Conservation (phyloP, 53 echinoderm and acorn worm species). For the Crossaster papposus region DNA sequence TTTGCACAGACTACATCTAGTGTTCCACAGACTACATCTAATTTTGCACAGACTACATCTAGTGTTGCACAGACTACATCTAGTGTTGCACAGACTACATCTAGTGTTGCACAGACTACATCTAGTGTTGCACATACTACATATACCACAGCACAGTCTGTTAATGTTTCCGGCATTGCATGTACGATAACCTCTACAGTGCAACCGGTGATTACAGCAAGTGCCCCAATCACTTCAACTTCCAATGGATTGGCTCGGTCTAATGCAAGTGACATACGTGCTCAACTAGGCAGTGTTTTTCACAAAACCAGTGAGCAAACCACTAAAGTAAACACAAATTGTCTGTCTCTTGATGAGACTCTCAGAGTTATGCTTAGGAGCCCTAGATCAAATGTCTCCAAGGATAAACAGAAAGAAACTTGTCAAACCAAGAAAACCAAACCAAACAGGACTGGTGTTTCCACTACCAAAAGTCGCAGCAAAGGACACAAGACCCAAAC, state of each 20-base stretch:
- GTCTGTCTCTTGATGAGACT: conserved; percentile 48
- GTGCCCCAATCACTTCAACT: neutral
- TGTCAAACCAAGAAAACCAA: conserved; percentile 39
- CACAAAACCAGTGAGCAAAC: neutral
- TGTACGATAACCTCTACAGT: neutral
- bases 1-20: conserved; percentile 7
- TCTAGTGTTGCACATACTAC: neutral
- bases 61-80: neutral
- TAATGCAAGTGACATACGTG: neutral
- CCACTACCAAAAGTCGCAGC: conserved; percentile 28
- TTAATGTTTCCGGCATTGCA: neutral
- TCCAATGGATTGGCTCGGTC: conserved; percentile 23
- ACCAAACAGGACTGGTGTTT: conserved; percentile 31
- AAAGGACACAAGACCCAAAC: conserved; percentile 19
- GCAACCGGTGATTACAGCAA: conserved; percentile 2
- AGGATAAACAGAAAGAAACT: conserved; percentile 21
- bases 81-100: neutral
- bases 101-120: neutral
- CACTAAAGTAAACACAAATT: neutral
- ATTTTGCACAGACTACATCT: conserved; percentile 1
- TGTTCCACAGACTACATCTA: neutral
- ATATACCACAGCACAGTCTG: neutral
- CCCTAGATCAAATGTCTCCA: conserved; percentile 11
- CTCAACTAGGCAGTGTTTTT: conserved; percentile 3
- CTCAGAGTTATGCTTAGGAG: conserved; percentile 43